phyloP scores from a whole-genome alignment of 2,888 invertebrate species.

The Drosophila phalerata region DNA sequence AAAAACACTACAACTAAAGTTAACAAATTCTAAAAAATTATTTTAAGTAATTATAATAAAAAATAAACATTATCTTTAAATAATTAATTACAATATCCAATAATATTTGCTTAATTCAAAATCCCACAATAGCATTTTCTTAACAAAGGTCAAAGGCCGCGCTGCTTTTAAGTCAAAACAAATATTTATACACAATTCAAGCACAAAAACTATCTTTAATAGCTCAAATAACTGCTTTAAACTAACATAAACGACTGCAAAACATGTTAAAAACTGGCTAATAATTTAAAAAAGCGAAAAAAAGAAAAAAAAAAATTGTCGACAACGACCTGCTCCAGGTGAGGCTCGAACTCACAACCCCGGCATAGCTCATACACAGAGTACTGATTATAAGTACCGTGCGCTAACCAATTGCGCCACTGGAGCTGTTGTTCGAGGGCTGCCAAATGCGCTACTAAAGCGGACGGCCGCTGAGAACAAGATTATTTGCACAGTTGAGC shows the following conservation, averaged over 20 bases:
- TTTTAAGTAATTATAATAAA: neutral
- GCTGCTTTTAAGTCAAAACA: neutral
- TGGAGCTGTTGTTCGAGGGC: slow-evolving; percentile 89
- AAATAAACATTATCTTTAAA: neutral
- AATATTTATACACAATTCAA: neutral
- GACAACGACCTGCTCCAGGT: slow-evolving; percentile 98
- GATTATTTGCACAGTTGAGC: slow-evolving; percentile 57
- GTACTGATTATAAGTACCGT: slow-evolving; percentile 99
- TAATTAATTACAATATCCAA: no score
- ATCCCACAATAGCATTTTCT: neutral
- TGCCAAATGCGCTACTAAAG: slow-evolving; percentile 71
- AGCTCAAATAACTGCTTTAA: neutral
- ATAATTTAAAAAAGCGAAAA: slow-evolving; percentile 42
- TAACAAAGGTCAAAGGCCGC: neutral
- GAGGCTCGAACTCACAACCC: slow-evolving; percentile 99
- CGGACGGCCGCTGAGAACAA: slow-evolving; percentile 56
- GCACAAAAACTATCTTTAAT: neutral
- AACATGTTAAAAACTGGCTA: neutral
- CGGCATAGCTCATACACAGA: slow-evolving; percentile 97
- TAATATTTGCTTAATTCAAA: neutral
- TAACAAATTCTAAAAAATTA: neutral
- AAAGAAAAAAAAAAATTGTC: slow-evolving; percentile 80
- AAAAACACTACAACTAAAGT: neutral
- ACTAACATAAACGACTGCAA: neutral
- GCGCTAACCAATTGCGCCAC: slow-evolving; percentile 99